Conservation (phyloP, 35 echinoderm and acorn worm genomes). For the Acanthaster planci region DNA sequence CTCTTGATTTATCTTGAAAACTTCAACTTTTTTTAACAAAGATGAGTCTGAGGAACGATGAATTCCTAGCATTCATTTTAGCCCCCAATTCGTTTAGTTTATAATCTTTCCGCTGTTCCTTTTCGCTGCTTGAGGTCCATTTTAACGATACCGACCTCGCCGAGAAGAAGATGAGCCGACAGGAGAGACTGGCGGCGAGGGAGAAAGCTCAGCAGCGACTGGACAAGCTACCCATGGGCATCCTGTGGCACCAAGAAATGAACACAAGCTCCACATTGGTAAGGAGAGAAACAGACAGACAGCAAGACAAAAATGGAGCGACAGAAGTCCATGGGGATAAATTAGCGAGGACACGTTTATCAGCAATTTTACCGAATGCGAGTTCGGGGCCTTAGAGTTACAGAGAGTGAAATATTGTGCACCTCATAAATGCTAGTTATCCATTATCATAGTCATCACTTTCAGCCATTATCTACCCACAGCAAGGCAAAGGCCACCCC, state of each 20-base stretch:
- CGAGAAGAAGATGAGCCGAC: constrained; percentile 16
- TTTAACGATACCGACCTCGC: constrained; percentile 30
- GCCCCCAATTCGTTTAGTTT: no score
- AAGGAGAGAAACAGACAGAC: background rate
- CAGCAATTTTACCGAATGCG: no score
- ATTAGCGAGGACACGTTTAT: no score
- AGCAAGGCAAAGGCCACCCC: constrained; percentile 7
- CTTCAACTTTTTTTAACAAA: no score
- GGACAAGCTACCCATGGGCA: background rate
- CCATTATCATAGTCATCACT: constrained; percentile 8
- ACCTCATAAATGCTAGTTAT: no score
- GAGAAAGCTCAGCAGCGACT: constrained; percentile 25
- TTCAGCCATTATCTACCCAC: constrained; percentile 30
- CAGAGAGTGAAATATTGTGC: no score
- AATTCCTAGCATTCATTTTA: no score
- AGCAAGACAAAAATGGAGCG: no score
- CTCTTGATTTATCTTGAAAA: no score
- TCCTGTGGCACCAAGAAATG: constrained; percentile 35
- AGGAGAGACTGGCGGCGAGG: constrained; percentile 28
- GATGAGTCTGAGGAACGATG: no score
- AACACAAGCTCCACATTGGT: constrained; percentile 22
- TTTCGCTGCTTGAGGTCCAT: constrained; percentile 17
- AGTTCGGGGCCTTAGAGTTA: no score
- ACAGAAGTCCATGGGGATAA: no score
- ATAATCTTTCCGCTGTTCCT: background rate